A percentile compares a stretch with the other conserved stretches of the same genome.
Evolutionary conservation across 2,113 vertebrate genomes (phyloP).

Genomic region (Saguinus midas): DNA sequence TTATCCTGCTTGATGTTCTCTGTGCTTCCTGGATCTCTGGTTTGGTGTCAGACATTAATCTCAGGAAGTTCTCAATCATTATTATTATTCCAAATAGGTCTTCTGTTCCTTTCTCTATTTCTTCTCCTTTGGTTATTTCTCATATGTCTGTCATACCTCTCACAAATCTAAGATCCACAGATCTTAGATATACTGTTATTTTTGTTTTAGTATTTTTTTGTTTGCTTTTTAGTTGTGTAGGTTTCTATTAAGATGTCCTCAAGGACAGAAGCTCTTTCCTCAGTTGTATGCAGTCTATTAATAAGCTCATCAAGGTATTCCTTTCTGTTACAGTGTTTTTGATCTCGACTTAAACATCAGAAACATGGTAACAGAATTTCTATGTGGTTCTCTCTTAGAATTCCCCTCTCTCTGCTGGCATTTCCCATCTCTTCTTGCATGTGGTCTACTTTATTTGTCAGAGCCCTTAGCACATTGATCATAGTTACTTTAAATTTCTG

Average conservation of each 20-base stretch:
- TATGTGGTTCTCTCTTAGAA: neutral
- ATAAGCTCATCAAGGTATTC: neutral
- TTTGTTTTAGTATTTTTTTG: neutral
- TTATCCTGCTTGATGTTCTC: neutral
- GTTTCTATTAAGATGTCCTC: neutral
- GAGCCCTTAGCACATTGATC: neutral
- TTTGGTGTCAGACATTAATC: neutral
- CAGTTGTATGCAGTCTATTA: neutral
- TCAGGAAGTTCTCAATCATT: neutral
- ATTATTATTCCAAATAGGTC: neutral
- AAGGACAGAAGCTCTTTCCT: neutral
- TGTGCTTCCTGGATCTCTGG: neutral
- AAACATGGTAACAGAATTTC: neutral
- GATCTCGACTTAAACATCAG: neutral
- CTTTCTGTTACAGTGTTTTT: neutral
- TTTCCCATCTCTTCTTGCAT: neutral
- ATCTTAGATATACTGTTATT: neutral
- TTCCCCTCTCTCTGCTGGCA: neutral
- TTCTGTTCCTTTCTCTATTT: neutral
- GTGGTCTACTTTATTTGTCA: neutral
- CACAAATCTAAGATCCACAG: neutral
- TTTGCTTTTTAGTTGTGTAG: neutral
- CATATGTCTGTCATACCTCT: neutral
- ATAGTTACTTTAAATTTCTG: neutral
- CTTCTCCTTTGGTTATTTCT: neutral